A percentile compares a stretch with the other conserved stretches of the same genome.
These are phyloP conservation scores for Malurus elegans DNA, from an alignment of 2,113 vertebrate genomes.

Conservation along the genomic window DNA sequence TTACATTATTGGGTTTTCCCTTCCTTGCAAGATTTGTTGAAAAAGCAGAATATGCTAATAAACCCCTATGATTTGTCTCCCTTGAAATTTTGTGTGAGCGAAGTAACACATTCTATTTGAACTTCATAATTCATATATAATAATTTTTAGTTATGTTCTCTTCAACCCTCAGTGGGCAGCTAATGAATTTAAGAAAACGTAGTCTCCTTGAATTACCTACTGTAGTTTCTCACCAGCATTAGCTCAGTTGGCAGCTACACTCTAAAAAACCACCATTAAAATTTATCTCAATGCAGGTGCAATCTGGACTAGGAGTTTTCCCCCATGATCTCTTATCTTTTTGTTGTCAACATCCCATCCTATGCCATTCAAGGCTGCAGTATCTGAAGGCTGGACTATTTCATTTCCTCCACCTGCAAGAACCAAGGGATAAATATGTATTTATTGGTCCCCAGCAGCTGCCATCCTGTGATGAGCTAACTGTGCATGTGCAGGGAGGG, in stretches of 20 bases:
- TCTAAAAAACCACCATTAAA: neutral
- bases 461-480: neutral
- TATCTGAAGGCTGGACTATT: neutral
- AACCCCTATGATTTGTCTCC: neutral
- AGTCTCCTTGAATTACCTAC: neutral
- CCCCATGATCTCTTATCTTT: neutral
- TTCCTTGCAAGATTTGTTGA: neutral
- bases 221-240: neutral
- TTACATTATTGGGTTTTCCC: neutral
- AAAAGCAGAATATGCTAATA: neutral
- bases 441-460: neutral
- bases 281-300: neutral
- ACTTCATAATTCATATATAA: neutral
- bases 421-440: neutral
- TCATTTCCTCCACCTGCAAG: neutral
- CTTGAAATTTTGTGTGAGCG: neutral
- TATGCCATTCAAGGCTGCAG: neutral
- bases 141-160: neutral
- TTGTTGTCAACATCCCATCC: neutral
- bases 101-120: neutral
- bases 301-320: neutral
- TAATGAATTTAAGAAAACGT: neutral
- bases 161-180: neutral
- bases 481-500: neutral
- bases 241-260: neutral